Percentiles rank a stretch among this genome's conserved stretches.
Evolutionary conservation across 2,797 vertebrate species (phyloP).

Genomic region (Nyctalus aviator): DNA sequence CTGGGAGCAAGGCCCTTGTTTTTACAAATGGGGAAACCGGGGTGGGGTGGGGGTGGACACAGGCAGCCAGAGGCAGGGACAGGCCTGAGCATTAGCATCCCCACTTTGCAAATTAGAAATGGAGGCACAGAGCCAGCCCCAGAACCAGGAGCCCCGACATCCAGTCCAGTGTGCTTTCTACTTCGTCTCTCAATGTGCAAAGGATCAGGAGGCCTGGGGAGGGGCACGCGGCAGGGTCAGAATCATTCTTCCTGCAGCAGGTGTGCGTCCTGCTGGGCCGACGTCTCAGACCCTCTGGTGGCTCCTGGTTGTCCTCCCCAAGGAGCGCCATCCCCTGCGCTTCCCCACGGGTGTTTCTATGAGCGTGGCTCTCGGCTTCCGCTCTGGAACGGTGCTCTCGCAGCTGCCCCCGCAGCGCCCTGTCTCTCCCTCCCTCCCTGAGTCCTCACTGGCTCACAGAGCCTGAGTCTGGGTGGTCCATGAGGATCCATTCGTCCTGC

Average conservation of each 20-base stretch:
- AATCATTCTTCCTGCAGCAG: rapidly evolving
- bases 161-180: not conserved
- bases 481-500: not conserved
- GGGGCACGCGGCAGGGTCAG: rapidly evolving
- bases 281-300: not conserved
- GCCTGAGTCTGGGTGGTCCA: not conserved
- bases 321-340: no score
- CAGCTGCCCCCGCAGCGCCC: no score
- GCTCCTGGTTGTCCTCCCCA: not conserved
- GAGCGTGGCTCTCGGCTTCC: not conserved
- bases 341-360: rapidly evolving
- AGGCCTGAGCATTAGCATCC: not conserved
- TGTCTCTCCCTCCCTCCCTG: not conserved
- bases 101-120: not conserved
- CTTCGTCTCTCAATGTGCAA: rapidly evolving
- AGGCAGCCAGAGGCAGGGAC: not conserved
- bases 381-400: not conserved
- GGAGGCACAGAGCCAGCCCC: not conserved
- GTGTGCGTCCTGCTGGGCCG: rapidly evolving
- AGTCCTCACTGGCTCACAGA: not conserved
- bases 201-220: not conserved
- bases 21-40: not conserved
- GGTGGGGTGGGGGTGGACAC: not conserved
- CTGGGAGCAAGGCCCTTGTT: not conserved
- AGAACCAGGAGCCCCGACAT: not conserved